Conservation (phyloP, 2,113 vertebrate genomes). For the Thunnus maccoyii region DNA sequence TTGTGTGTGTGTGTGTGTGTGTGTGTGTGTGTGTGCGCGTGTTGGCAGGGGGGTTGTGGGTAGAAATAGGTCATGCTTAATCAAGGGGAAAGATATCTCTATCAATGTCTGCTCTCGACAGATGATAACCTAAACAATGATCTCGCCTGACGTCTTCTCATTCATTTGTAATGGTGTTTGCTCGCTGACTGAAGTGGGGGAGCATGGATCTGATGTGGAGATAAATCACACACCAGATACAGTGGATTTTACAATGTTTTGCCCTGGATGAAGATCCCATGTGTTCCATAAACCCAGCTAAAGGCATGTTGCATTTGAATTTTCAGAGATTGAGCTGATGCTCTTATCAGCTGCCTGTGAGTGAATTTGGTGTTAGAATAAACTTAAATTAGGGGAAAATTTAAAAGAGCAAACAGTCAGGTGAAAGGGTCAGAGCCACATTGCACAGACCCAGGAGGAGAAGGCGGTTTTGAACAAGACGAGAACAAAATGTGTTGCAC, state of each 20-base stretch:
- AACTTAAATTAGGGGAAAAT: slow-evolving; percentile 5
- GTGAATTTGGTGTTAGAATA: neutral
- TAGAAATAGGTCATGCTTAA: slow-evolving; percentile 74
- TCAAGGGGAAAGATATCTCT: slow-evolving; percentile 73
- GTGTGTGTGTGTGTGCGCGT: slow-evolving; percentile 14
- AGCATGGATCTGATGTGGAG: slow-evolving; percentile 44
- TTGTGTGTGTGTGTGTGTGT: slow-evolving; percentile 33
- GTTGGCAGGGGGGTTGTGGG: neutral
- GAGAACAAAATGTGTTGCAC: neutral
- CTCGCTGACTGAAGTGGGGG: slow-evolving; percentile 27
- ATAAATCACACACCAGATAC: slow-evolving; percentile 37
- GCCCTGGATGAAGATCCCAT: slow-evolving; percentile 44
- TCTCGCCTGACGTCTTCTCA: slow-evolving; percentile 56
- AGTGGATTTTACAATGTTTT: slow-evolving; percentile 48
- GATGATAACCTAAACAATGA: slow-evolving; percentile 65
- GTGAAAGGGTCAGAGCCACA: slow-evolving; percentile 1
- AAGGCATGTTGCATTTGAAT: slow-evolving; percentile 47
- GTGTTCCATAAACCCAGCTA: slow-evolving; percentile 15
- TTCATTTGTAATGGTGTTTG: slow-evolving; percentile 69
- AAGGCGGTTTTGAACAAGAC: neutral
- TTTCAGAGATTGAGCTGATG: slow-evolving; percentile 34
- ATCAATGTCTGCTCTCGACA: slow-evolving; percentile 72
- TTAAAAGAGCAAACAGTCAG: slow-evolving; percentile 6
- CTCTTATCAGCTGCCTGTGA: slow-evolving; percentile 22
- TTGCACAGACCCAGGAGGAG: neutral